Percentiles rank a stretch among this genome's conserved stretches.
These are phyloP conservation scores for Sinocyclocheilus grahami DNA, from an alignment of 2,113 vertebrate genomes.

Conservation along the genomic window DNA sequence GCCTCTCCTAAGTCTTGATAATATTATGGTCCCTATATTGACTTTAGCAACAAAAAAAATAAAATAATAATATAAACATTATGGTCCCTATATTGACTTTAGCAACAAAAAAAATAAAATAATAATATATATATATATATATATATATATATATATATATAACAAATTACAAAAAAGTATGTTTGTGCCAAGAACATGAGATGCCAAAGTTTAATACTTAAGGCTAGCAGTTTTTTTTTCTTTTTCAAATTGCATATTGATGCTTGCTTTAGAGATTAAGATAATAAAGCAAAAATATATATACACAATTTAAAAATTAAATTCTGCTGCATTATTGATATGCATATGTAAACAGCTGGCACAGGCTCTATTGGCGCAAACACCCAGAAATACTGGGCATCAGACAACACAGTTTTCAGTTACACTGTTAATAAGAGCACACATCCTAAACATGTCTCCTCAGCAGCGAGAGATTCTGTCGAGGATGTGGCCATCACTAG, in stretches of 20 bases:
- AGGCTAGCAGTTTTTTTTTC: no score
- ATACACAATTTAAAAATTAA: no score
- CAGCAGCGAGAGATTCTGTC: constrained; percentile 15
- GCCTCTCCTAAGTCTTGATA: not conserved
- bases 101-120: no score
- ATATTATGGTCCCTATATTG: not conserved
- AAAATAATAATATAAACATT: not conserved
- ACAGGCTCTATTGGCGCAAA: not conserved
- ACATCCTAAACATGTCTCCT: constrained; percentile 9
- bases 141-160: no score
- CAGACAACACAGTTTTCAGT: constrained; percentile 3
- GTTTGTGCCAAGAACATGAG: no score
- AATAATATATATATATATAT: no score
- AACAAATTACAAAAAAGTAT: no score
- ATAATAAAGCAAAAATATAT: no score
- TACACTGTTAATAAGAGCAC: constrained; percentile 23
- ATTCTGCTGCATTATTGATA: not conserved
- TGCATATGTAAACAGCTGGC: not conserved
- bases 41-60: no score
- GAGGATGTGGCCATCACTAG: constrained; percentile 56
- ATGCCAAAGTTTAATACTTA: no score
- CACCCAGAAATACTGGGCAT: not conserved
- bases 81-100: no score
- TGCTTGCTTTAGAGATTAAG: not conserved
- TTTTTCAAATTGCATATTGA: no score